Evolutionary conservation across 1,140 invertebrate species (phyloP).

Genomic region (Nomia melanderi): DNA sequence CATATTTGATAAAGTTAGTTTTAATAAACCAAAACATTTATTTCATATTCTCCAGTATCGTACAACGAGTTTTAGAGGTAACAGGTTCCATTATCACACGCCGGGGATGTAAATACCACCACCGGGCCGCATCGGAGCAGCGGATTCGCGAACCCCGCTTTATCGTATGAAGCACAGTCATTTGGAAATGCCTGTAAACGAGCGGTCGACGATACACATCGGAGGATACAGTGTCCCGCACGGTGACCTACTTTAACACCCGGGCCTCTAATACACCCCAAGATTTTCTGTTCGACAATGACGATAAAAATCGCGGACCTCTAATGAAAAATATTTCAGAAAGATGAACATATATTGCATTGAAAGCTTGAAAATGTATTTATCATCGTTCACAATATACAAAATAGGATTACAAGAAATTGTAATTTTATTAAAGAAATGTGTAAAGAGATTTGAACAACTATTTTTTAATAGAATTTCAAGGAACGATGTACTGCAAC

Average conservation of each 20-base stretch:
- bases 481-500: too few species aligned
- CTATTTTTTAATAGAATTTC: too few species aligned
- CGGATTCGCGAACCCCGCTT: slow-evolving; percentile 7
- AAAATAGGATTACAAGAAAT: too few species aligned
- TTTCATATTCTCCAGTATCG: too few species aligned
- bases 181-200: slow-evolving; percentile 62
- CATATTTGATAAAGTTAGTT: too few species aligned
- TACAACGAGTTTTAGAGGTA: too few species aligned
- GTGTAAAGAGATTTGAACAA: too few species aligned
- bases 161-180: slow-evolving; percentile 48
- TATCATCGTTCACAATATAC: too few species aligned
- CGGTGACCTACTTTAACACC: slow-evolving; percentile 57
- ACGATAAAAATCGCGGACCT: slow-evolving; percentile 18
- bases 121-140: not conserved
- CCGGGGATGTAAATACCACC: slow-evolving; percentile 16
- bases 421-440: too few species aligned
- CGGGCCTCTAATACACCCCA: slow-evolving; percentile 55
- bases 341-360: not conserved
- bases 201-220: slow-evolving; percentile 61
- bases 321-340: not conserved
- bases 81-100: slow-evolving; percentile 12
- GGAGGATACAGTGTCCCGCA: slow-evolving; percentile 47
- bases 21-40: too few species aligned
- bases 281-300: slow-evolving; percentile 52
- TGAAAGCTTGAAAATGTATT: too few species aligned